Conservation (phyloP, 2,113 vertebrate species). For the Promerops cafer region DNA sequence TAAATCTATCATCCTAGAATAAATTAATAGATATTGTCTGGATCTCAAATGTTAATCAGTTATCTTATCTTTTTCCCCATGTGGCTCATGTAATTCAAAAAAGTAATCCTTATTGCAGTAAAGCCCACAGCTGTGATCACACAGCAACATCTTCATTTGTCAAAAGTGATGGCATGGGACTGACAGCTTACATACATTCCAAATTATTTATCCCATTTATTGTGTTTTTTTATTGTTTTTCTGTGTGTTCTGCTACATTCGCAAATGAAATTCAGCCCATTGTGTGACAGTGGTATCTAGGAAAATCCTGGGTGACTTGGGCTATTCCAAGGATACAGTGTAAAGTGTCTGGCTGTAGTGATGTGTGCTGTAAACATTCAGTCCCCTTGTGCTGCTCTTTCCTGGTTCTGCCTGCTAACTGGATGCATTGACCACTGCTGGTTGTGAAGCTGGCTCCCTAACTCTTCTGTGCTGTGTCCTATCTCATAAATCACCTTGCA, state of each 20-base stretch:
- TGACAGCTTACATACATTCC: not conserved
- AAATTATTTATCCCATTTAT: not conserved
- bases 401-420: not conserved
- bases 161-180: not conserved
- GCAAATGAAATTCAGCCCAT: not conserved
- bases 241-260: not conserved
- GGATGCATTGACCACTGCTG: not conserved
- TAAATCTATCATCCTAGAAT: not conserved
- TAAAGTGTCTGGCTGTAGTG: not conserved
- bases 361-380: not conserved
- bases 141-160: not conserved
- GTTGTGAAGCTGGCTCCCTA: not conserved
- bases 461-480: not conserved
- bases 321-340: not conserved
- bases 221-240: not conserved
- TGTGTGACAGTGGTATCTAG: not conserved
- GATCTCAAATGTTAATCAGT: not conserved
- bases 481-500: not conserved
- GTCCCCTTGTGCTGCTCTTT: not conserved
- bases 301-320: not conserved
- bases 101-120: not conserved
- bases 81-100: not conserved
- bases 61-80: not conserved
- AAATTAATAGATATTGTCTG: not conserved
- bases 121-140: not conserved